Base-by-base conservation (phyloP, 2,888 invertebrate genomes). In the Rotaria magnacalcarata region DNA sequence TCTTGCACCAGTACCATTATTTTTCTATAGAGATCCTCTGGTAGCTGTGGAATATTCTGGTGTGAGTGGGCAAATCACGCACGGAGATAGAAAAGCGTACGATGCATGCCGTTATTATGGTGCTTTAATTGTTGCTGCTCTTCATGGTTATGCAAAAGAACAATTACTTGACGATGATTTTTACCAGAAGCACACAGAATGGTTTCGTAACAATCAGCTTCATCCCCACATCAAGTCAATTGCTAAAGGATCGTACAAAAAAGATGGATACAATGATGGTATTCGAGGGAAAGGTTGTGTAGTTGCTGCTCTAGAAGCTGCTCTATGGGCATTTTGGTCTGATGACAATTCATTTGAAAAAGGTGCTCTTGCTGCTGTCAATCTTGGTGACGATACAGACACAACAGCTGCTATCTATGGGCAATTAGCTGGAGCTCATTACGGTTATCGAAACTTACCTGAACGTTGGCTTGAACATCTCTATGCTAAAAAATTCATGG, bases 391-490 rank as follows among this genome's bases (percentile, higher is more conserved):
- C 2, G 34, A 34, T 34, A 34, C 60, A 1, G 60, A 60, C 27
- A 60, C 60, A 60, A 60, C 60, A 24, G 60, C 60, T 11, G 60
- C 60, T 60, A 60, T 60, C n/a, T 60, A 60, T 60, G 60, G 60
- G n/a, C 60, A 60, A n/a, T n/a, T 60, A 60, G 60, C 60, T n/a
- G 60, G 60, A 27, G 60, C 60, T 27, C n/a, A 27, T 27, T 60
- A 60, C n/a, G 60, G 60, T 10, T 60, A 24, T 27, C 5, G 27
- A 3, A 60, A 60, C 27, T 27, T 60, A 7, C 60, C 60, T 11
- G 10, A 60, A 27, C 24, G 11, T 8, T 60, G 60, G 60, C 27
- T n/a, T n/a, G 2, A 60, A 8, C 8, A n/a, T 8, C 3, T 60
- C 11, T 60, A 60, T 60, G 60, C 60, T 8, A n/a, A n/a, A 27